phyloP scores from a whole-genome alignment of 2,888 invertebrate species.

The Cotesia congregata region DNA sequence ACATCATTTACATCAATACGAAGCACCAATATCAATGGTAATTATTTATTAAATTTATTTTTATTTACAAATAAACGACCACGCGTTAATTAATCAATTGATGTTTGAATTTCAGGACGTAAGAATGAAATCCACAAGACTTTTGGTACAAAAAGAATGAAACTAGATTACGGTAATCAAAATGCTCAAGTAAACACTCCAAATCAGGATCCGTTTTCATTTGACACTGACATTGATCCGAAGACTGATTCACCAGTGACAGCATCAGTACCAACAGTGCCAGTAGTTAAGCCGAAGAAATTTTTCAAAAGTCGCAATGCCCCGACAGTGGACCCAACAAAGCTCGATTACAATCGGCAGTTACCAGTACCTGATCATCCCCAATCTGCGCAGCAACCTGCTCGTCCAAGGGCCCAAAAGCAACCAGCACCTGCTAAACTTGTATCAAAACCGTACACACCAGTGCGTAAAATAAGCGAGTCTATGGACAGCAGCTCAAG shows the following conservation, averaged over 20 bases:
- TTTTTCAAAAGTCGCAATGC: constrained; percentile 90
- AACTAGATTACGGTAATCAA: constrained; percentile 67
- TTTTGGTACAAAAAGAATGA: constrained; percentile 62
- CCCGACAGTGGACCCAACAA: constrained; percentile 66
- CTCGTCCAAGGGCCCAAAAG: constrained; percentile 49
- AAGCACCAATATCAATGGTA: constrained; percentile 81
- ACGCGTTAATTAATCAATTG: constrained; percentile 5
- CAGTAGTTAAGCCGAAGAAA: constrained; percentile 84
- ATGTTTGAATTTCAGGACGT: constrained; percentile 57
- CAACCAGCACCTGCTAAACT: background rate
- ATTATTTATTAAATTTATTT: constrained; percentile 52
- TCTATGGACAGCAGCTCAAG: constrained; percentile 51
- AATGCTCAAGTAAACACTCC: constrained; percentile 58
- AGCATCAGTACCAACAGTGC: constrained; percentile 68
- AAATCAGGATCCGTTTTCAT: constrained; percentile 66
- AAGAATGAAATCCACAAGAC: constrained; percentile 63
- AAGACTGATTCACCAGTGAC: constrained; percentile 74
- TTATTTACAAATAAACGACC: background rate
- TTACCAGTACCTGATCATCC: constrained; percentile 66
- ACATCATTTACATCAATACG: constrained; percentile 93
- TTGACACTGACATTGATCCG: constrained; percentile 68
- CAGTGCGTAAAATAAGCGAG: constrained; percentile 66
- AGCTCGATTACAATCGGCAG: constrained; percentile 61
- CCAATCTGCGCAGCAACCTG: constrained; percentile 51
- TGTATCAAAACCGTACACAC: constrained; percentile 58